Evolutionary conservation across 2,888 invertebrate genomes (phyloP), one percentile per base, ranked within the genome.

Genomic region (Drosophila quasianomalipes): DNA sequence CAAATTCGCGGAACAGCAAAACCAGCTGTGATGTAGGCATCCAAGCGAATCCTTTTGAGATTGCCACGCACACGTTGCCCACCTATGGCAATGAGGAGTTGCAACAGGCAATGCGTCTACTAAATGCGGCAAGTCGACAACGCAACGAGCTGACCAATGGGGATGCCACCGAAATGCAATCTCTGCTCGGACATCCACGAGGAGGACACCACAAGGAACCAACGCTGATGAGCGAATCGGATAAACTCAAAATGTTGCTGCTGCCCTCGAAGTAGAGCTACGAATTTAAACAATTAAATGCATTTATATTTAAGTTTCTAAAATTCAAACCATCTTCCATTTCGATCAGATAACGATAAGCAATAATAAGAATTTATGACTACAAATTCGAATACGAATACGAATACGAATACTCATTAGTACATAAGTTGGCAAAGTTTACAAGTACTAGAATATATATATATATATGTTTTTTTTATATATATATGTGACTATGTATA

Each of bases 11-110:
- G 12, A 94, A 94, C 64, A 94, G 94, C 70, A 94, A 94, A 82
- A 94, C 94, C 1, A 95, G 95, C 54, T 94, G 94, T 61, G 95
- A 95, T 79, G 95, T 95, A 12, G 95, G 95, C 12, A 95, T 95
- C n/a, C 95, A 95, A 84, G 94, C 95, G 0, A 94, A 94, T 87
- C 94, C 94, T 3, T 94, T 94, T 70, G 95, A 95, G 81, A 94
- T 95, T 55, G 94, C 93, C 22, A 94, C 94, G 51, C 94, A 94
- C 30, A 92, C 93, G 12, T 51, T 91, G 28, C 84, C 90, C 28
- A 88, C 89, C 16, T 92, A 89, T 67, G 92, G 90, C 6, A 91
- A 91, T 16, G 91, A 92, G 14, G 91, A 92, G 30, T 70, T 91
- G 4, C 90, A 92, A 62, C 78, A 90, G 62, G 86, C 91, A 19